Percentiles rank a stretch among this genome's conserved stretches.
phyloP scores from a whole-genome alignment of 2,888 invertebrate genomes.

The Heliconius ismenius region DNA sequence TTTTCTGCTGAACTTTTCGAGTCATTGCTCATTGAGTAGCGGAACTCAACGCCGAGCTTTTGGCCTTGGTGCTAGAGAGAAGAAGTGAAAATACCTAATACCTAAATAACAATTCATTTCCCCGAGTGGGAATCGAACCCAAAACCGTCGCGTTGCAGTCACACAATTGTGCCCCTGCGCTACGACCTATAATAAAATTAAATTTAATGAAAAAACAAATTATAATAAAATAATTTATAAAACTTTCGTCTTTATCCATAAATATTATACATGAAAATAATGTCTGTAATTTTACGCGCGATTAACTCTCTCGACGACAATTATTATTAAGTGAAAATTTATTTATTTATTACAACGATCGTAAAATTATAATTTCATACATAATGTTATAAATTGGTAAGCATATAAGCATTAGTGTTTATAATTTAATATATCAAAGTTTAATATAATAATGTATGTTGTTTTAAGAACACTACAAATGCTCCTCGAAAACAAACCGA shows the following conservation, averaged over 20 bases:
- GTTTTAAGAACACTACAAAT: not conserved
- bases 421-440: too few relatives aligned
- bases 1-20: too few relatives aligned
- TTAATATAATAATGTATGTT: not conserved
- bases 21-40: too few relatives aligned
- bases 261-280: not conserved
- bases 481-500: constrained; percentile 20
- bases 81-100: too few relatives aligned
- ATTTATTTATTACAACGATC: not conserved
- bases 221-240: not conserved
- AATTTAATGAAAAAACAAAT: too few relatives aligned
- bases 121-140: too few relatives aligned
- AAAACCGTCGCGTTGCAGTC: too few relatives aligned
- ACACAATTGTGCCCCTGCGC: too few relatives aligned
- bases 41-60: too few relatives aligned
- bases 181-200: too few relatives aligned
- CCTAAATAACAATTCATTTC: too few relatives aligned
- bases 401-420: not conserved
- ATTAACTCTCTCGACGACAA: not conserved
- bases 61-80: too few relatives aligned
- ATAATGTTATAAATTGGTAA: not conserved
- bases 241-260: not conserved
- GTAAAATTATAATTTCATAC: not conserved
- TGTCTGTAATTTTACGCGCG: not conserved
- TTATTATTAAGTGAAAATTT: not conserved